phyloP scores from a whole-genome alignment of 2,888 invertebrate species.

The Drosophila suboccidentalis region DNA sequence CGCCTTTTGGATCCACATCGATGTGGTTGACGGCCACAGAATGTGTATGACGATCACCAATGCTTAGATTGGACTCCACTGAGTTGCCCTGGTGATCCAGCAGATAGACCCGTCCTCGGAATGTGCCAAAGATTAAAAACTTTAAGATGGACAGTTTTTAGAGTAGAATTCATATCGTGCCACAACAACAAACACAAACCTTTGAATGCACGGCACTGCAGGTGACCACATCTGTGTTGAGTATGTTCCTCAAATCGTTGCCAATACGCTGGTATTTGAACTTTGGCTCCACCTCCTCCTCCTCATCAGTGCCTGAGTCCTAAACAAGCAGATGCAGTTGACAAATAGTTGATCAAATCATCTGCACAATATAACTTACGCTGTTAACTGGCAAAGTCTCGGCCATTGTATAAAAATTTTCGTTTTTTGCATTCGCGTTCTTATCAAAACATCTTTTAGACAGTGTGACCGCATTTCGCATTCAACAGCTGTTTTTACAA shows the following conservation, averaged over 20 bases:
- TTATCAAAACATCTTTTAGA: constrained; percentile 52
- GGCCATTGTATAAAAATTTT: constrained; percentile 37
- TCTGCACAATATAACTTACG: constrained; percentile 29
- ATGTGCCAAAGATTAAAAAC: constrained; percentile 97
- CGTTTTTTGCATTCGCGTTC: constrained; percentile 17
- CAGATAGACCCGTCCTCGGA: constrained; percentile 95
- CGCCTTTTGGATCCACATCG: constrained; percentile 97
- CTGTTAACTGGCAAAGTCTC: constrained; percentile 43
- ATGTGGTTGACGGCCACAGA: constrained; percentile 97
- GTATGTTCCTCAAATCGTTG: constrained; percentile 94
- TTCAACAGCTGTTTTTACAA: constrained; percentile 42
- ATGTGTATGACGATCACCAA: constrained; percentile 88
- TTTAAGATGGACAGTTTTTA: constrained; percentile 74
- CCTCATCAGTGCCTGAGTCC: constrained; percentile 79
- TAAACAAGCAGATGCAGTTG: constrained; percentile 2
- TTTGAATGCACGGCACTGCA: constrained; percentile 97
- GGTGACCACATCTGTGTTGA: constrained; percentile 93
- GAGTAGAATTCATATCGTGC: not conserved
- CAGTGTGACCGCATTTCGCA: constrained; percentile 40
- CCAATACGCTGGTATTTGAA: constrained; percentile 95
- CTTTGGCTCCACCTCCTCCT: constrained; percentile 92
- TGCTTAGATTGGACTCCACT: constrained; percentile 87
- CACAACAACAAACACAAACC: constrained; percentile 85
- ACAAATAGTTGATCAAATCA: not conserved
- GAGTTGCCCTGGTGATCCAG: constrained; percentile 96